Conservation (phyloP, 2,888 invertebrate genomes). For the Chrysotoxum bicinctum region DNA sequence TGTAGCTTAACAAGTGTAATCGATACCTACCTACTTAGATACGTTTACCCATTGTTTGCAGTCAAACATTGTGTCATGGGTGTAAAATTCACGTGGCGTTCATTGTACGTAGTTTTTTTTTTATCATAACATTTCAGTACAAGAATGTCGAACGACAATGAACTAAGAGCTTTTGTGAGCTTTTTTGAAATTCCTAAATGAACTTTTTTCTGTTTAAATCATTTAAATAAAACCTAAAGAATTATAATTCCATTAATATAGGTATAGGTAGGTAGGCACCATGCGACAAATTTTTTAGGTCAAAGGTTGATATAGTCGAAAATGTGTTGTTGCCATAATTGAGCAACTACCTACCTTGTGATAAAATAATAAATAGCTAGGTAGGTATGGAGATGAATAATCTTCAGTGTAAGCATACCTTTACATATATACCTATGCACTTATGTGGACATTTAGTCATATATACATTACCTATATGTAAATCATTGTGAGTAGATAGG, state of each 20-base stretch:
- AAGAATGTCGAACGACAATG: neutral
- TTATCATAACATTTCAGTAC: neutral
- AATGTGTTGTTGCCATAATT: neutral
- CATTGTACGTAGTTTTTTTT: neutral
- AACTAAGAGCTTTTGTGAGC: constrained; percentile 9
- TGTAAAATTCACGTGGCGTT: neutral
- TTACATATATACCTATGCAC: neutral
- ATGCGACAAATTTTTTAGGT: too few species aligned
- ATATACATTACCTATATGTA: too few species aligned
- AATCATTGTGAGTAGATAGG: neutral
- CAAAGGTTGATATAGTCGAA: neutral
- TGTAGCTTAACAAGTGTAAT: neutral
- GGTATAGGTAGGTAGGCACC: too few species aligned
- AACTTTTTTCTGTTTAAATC: neutral
- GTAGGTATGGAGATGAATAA: neutral
- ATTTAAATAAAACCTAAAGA: neutral
- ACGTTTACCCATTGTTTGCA: too few species aligned
- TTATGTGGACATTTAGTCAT: neutral
- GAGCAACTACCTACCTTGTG: neutral
- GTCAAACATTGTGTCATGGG: neutral
- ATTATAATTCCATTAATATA: too few species aligned
- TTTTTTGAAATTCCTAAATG: neutral
- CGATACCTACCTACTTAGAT: too few species aligned
- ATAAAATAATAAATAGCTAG: neutral
- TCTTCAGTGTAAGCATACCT: neutral